Conservation (phyloP, 2,113 vertebrate genomes). For the Erythrolamprus reginae region DNA sequence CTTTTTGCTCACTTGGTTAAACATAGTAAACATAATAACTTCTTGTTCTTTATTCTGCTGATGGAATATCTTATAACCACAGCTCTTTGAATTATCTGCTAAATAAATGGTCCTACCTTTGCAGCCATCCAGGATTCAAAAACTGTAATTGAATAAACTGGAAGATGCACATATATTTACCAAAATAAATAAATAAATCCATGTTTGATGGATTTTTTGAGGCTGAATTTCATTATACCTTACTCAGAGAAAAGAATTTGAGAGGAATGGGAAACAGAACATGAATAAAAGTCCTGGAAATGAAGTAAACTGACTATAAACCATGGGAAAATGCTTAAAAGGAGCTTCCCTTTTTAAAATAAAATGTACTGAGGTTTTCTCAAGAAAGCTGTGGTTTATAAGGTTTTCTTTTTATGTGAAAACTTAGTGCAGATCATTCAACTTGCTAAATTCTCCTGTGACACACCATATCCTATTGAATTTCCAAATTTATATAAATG, state of each 20-base stretch:
- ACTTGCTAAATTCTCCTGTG: neutral
- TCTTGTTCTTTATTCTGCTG: neutral
- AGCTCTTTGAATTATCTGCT: neutral
- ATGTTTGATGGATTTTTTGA: neutral
- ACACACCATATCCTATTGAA: neutral
- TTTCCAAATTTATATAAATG: neutral
- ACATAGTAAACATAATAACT: neutral
- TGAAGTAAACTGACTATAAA: neutral
- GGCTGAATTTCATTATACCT: neutral
- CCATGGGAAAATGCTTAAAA: neutral
- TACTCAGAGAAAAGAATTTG: neutral
- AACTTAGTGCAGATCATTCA: neutral
- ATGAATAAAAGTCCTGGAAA: neutral
- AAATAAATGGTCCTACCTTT: neutral
- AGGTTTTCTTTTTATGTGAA: neutral
- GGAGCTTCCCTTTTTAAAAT: neutral
- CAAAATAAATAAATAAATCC: neutral
- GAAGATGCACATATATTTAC: neutral
- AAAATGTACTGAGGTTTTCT: neutral
- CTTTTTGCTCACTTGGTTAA: neutral
- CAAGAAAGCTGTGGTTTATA: neutral
- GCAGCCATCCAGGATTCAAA: neutral
- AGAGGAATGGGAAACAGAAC: neutral
- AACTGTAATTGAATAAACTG: neutral
- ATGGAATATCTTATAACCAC: neutral